Evolutionary conservation across 2,113 vertebrate genomes (phyloP).

Genomic region (Copsychus sechellarum): DNA sequence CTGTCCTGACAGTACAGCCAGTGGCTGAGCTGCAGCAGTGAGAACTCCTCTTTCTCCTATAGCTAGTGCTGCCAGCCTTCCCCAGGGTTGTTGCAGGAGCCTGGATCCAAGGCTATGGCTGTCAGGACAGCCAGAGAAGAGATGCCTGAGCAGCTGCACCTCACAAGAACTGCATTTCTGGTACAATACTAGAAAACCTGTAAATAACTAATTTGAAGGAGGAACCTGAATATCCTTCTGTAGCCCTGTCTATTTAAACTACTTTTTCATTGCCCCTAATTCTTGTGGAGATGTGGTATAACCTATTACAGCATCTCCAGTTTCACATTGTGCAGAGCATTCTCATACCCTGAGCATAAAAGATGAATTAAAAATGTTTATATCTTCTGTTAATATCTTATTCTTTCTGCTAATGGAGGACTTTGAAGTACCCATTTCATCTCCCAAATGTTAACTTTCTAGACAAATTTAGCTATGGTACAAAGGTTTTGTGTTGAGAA

Average conservation of each 20-base stretch:
- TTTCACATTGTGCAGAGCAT: neutral
- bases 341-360: neutral
- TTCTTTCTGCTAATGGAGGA: conserved; percentile 23
- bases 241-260: neutral
- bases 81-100: rapidly evolving
- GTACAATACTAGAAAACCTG: neutral
- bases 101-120: neutral
- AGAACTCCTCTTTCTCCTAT: rapidly evolving
- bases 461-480: conserved; percentile 12
- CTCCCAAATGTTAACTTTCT: conserved; percentile 13
- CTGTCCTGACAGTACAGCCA: neutral
- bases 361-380: conserved; percentile 13
- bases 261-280: neutral
- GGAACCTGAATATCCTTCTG: neutral
- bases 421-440: neutral
- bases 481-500: neutral
- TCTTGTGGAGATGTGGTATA: neutral
- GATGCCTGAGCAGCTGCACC: neutral
- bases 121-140: neutral
- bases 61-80: neutral
- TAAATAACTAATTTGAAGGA: neutral
- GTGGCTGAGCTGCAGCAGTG: neutral
- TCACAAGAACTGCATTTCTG: neutral
- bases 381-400: conserved; percentile 2
- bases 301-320: neutral